These are phyloP conservation scores for Stigmatopora argus DNA, from an alignment of 2,113 vertebrate species.

Conservation along the genomic window DNA sequence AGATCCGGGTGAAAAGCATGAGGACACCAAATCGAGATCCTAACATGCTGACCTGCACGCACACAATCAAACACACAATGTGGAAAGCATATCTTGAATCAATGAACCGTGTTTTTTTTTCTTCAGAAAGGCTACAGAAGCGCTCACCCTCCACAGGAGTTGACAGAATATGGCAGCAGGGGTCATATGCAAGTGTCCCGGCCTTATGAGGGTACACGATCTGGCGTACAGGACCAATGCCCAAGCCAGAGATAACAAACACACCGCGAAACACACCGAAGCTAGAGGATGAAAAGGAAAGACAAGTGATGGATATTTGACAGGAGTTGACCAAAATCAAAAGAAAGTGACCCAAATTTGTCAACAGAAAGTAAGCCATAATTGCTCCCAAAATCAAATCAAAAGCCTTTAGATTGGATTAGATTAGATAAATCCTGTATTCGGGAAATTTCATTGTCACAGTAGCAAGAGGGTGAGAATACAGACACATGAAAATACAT, in stretches of 20 bases:
- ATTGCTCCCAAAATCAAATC: no score
- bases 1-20: conserved; percentile 74
- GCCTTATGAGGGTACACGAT: conserved; percentile 69
- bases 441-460: no score
- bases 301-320: not conserved
- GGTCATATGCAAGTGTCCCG: conserved; percentile 60
- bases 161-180: conserved; percentile 75
- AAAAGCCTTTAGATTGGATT: no score
- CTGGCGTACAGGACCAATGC: conserved; percentile 75
- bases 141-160: conserved; percentile 79
- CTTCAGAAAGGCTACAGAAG: conserved; percentile 28
- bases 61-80: conserved; percentile 11
- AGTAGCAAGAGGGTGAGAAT: no score
- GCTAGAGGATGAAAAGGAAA: conserved; percentile 33
- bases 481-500: no score
- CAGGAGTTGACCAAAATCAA: no score
- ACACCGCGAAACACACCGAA: conserved; percentile 73
- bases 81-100: not conserved
- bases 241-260: conserved; percentile 77
- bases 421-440: no score
- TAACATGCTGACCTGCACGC: conserved; percentile 72
- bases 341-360: no score
- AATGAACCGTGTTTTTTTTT: not conserved
- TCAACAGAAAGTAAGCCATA: not conserved
- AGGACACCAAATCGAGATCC: conserved; percentile 74